Evolutionary conservation across 30 jellyfish, hydroid and myxozoan genomes (phyloP), one percentile per base, ranked within the genome.

Genomic region (Nemopilema nomurai): DNA sequence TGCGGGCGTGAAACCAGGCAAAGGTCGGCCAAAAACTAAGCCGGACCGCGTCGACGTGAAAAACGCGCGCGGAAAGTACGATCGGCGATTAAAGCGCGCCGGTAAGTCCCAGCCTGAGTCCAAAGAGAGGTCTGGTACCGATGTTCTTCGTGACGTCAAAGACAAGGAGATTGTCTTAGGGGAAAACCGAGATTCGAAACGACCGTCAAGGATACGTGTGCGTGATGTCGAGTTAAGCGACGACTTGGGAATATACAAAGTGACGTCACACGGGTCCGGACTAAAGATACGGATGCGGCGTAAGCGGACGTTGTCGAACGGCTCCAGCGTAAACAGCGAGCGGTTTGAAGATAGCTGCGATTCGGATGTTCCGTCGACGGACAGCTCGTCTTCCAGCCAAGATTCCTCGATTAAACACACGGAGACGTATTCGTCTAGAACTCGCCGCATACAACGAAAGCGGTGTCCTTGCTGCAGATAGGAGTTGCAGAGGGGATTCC

Each of bases 381-480:
- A 62, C 53, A 77, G 69, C 25, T 71, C 26, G 18, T 75, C 87
- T 4, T 64, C 67, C 49, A 27, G 81, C 28, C 87, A 67, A 28
- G 87, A 77, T 21, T 27, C 87, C 18, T 66, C 87, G 64, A 23
- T 49, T 19, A 30, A 74, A 74, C 68, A 31, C 64, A 23, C 52
- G 28, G 81, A 65, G 19, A 71, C 28, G 53, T 90, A 31, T 64
- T 81, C 97, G 65, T 79, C 97, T 4, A 69, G 97, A 31, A 71
- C 88, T 31, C 90, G 97, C 25, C 91, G 97, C 22, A 82, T 90
- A 21, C 75, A 50, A 31, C 62, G 69, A 49, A 69, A 67, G 22
- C 83, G 83, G 52, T 90, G 97, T 65, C 88, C 97, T 21, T 90
- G 97, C 50, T 90, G 97, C 79, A 57, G 83, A 62, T 87, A 69